These are phyloP conservation scores for Meteorus sp. DNA, from an alignment of 1,140 invertebrate species.

Conservation along the genomic window DNA sequence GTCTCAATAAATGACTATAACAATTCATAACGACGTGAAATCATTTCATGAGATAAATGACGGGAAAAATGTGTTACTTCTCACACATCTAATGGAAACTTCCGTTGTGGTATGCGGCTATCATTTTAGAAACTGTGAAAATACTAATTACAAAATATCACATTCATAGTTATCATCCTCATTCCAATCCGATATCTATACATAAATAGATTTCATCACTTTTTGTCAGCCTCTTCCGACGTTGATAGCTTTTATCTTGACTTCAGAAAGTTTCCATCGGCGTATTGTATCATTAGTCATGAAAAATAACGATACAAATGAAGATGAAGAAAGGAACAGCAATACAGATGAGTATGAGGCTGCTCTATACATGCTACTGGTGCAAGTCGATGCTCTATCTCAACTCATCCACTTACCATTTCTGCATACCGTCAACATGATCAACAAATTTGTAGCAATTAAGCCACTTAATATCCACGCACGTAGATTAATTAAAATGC, in stretches of 20 bases:
- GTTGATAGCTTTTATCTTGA: not conserved
- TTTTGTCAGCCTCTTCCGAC: not conserved
- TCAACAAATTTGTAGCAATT: constrained; percentile 15
- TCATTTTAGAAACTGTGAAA: no score
- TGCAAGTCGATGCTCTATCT: not conserved
- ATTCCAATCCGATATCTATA: no score
- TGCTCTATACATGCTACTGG: not conserved
- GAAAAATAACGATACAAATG: no score
- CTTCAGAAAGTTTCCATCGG: not conserved
- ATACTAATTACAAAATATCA: no score
- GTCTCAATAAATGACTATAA: constrained; percentile 1
- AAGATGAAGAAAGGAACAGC: not conserved
- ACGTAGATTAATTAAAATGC: not conserved
- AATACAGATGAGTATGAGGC: not conserved
- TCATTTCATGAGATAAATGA: not conserved
- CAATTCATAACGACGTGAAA: not conserved
- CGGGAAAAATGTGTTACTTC: no score
- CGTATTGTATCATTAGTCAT: not conserved
- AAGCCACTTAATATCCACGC: constrained; percentile 3
- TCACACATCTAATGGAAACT: no score
- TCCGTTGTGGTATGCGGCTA: no score
- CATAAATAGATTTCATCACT: no score
- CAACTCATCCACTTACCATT: not conserved
- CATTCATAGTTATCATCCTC: not conserved
- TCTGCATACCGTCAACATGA: not conserved